A percentile compares a stretch with the other conserved stretches of the same genome.
These are phyloP conservation scores for Nanger granti DNA, from an alignment of 2,113 vertebrate genomes.

Conservation along the genomic window DNA sequence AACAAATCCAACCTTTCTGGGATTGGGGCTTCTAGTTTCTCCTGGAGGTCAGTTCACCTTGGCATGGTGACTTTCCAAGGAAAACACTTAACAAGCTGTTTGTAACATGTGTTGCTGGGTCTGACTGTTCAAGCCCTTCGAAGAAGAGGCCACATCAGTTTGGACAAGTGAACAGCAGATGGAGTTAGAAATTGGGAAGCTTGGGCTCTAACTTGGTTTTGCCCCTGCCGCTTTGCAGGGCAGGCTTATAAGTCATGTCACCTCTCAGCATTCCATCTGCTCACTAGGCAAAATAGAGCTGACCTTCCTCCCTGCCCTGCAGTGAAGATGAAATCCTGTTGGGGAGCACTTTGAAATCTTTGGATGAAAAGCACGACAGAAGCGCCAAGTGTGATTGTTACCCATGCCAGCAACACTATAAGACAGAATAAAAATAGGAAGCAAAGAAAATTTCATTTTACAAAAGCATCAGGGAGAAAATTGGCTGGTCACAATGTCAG, in stretches of 20 bases:
- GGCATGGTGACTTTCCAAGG: not conserved
- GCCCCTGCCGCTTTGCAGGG: not conserved
- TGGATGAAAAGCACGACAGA: constrained; percentile 58
- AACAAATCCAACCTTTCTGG: constrained; percentile 8
- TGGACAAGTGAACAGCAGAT: not conserved
- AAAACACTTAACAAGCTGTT: constrained; percentile 33
- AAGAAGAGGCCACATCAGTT: not conserved
- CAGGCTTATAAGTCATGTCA: not conserved
- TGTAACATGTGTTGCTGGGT: not conserved
- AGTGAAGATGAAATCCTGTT: constrained; percentile 44
- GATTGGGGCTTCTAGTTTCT: constrained; percentile 1
- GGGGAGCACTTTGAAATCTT: constrained; percentile 64
- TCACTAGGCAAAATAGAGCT: constrained; percentile 38
- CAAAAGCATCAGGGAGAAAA: constrained; percentile 59
- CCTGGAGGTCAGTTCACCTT: constrained; percentile 8
- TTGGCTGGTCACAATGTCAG: constrained; percentile 55
- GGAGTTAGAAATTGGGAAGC: not conserved
- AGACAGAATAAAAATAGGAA: constrained; percentile 68
- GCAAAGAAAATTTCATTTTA: constrained; percentile 60
- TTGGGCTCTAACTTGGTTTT: not conserved
- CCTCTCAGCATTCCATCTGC: constrained; percentile 16
- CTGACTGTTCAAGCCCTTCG: not conserved
- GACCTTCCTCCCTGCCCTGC: constrained; percentile 45
- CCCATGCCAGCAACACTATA: constrained; percentile 54
- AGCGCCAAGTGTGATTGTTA: constrained; percentile 57